phyloP scores from a whole-genome alignment of 2,113 vertebrate species.

The Perca schrenkii region DNA sequence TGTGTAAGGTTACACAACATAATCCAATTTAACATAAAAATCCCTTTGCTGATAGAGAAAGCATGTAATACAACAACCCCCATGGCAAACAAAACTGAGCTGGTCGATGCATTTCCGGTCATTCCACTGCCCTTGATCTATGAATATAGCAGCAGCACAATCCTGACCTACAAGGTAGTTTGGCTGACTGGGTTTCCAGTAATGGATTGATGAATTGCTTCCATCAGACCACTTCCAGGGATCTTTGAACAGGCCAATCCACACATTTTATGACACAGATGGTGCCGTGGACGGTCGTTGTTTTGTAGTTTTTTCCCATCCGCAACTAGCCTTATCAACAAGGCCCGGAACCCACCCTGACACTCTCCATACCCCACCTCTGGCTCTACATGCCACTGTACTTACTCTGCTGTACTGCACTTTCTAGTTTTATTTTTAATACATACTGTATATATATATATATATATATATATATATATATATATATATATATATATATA shows the following conservation, averaged over 20 bases:
- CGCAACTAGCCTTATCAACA: no score
- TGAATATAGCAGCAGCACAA: constrained; percentile 54
- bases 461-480: no score
- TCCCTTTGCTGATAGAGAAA: constrained; percentile 2
- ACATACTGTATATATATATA: no score
- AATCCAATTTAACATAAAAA: background rate
- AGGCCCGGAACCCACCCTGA: no score
- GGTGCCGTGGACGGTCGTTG: no score
- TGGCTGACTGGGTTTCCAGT: constrained; percentile 58
- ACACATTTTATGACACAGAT: constrained; percentile 41
- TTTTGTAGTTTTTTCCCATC: no score
- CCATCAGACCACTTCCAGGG: constrained; percentile 78
- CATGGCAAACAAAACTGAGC: constrained; percentile 62
- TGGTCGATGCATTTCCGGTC: constrained; percentile 29
- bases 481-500: no score
- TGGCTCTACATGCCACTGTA: no score
- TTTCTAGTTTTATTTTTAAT: no score
- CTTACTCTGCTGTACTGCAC: no score
- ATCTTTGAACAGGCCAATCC: constrained; percentile 81
- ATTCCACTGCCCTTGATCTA: constrained; percentile 66
- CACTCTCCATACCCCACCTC: no score
- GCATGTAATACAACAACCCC: constrained; percentile 32
- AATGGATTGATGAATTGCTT: constrained; percentile 70
- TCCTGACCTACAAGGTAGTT: constrained; percentile 8
- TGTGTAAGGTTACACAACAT: background rate